These are phyloP conservation scores for Ancistrus triradiatus DNA, from an alignment of 2,113 vertebrate genomes.

Conservation along the genomic window DNA sequence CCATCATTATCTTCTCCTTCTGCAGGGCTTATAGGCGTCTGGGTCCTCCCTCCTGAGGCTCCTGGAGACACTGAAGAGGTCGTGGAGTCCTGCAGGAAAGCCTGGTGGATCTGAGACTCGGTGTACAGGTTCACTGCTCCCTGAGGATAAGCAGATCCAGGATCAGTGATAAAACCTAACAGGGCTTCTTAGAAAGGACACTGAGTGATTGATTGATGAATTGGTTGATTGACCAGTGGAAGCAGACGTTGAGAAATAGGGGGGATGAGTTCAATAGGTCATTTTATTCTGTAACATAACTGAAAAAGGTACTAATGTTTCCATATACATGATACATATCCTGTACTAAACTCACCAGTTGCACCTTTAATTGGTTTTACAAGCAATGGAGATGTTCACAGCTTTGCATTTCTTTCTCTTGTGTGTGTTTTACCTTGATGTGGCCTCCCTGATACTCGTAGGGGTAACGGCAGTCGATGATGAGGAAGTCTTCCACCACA, in stretches of 20 bases:
- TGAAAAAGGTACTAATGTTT: too few relatives aligned
- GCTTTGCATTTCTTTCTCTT: too few relatives aligned
- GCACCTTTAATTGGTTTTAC: too few relatives aligned
- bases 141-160: constrained; percentile 19
- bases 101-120: constrained; percentile 46
- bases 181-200: neutral
- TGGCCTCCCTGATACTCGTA: constrained; percentile 58
- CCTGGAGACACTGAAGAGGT: neutral
- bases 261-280: too few relatives aligned
- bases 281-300: too few relatives aligned
- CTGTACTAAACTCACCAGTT: too few relatives aligned
- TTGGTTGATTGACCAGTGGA: too few relatives aligned
- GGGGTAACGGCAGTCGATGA: constrained; percentile 58
- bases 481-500: constrained; percentile 41
- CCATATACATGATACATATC: too few relatives aligned
- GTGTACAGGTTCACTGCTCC: constrained; percentile 55
- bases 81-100: constrained; percentile 32
- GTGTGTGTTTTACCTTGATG: constrained; percentile 58
- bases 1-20: neutral
- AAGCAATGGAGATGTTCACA: too few relatives aligned
- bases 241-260: too few relatives aligned
- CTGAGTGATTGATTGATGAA: too few relatives aligned
- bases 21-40: neutral
- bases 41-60: neutral
- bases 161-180: neutral